Base-by-base conservation (phyloP, 2,888 invertebrate genomes). In the Eupithecia subumbrata region DNA sequence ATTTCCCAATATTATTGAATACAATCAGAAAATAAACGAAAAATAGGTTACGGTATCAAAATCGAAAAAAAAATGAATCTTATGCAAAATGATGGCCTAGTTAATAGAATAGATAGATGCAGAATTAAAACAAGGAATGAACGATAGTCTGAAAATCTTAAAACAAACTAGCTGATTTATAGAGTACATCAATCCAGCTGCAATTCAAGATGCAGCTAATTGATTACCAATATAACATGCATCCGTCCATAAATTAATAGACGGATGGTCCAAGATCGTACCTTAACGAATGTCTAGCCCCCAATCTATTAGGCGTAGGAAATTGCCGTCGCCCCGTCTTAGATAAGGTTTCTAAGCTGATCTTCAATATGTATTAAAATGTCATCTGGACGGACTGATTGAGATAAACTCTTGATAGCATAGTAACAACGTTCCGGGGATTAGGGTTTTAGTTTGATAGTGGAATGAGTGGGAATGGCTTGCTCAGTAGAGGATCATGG, bases 301-400 rank as follows among this genome's bases (percentile, higher is more conserved):
- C 88, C 87, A 89, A 89, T 90, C 93, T 90, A 93, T 93, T 91
- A 91, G 90, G 83, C 83, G 85, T 87, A 94, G 94, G 94, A 94
- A 94, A 94, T 94, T 94, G 94, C 92, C 78, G 84, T 85, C 89
- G 86, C 84, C 90, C 88, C 90, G 90, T 93, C 94, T 94, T 91
- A 92, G 91, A 91, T 91, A 89, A 88, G 88, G 86, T 80, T 84
- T 83, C 82, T 81, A 82, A 84, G 82, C 82, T 79, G 78, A 82
- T 82, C 82, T 79, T 81, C 80, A 77, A 77, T 78, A 80, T 83
- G 82, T 83, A 84, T 85, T 85, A 85, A 80, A 81, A 81, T 82
- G 84, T 83, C 85, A 81, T 83, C 79, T 77, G 64, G 79, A 71
- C 71, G 14, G 74, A 16, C 72, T 71, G 74, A 78, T 78, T 76